These are phyloP conservation scores for Falco peregrinus DNA, from an alignment of 2,797 vertebrate genomes.

Conservation along the genomic window DNA sequence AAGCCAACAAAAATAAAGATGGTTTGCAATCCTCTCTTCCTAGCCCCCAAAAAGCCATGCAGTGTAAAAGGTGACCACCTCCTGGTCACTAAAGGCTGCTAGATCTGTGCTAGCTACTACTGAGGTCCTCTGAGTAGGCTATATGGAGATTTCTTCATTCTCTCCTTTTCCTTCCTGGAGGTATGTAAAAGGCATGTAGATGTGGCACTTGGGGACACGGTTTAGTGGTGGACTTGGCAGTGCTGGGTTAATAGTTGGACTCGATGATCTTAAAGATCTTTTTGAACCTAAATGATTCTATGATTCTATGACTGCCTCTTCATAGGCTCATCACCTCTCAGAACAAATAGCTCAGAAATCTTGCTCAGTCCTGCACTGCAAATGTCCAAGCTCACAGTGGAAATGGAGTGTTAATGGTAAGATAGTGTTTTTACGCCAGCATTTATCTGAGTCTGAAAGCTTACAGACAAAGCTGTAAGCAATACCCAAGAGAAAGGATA, in stretches of 20 bases:
- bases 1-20: neutral
- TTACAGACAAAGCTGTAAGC: conserved; percentile 24
- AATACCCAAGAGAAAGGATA: conserved; percentile 18
- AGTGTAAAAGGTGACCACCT: neutral
- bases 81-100: neutral
- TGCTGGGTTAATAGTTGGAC: too few relatives aligned
- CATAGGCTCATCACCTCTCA: neutral
- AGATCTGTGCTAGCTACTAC: neutral
- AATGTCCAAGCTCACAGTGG: neutral
- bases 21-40: neutral
- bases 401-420: neutral
- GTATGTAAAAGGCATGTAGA: too few relatives aligned
- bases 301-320: neutral
- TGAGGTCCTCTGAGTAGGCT: neutral
- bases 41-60: rapidly evolving
- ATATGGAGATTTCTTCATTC: neutral
- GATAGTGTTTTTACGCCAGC: neutral
- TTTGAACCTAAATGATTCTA: too few relatives aligned
- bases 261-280: too few relatives aligned
- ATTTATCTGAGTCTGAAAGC: neutral
- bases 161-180: neutral
- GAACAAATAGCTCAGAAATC: neutral
- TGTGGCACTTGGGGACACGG: too few relatives aligned
- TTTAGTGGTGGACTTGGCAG: too few relatives aligned
- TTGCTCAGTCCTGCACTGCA: neutral